Percentiles rank a stretch among this genome's conserved stretches.
Conservation (phyloP, 2,888 invertebrate species). For the Drosophila trichaetosa region DNA sequence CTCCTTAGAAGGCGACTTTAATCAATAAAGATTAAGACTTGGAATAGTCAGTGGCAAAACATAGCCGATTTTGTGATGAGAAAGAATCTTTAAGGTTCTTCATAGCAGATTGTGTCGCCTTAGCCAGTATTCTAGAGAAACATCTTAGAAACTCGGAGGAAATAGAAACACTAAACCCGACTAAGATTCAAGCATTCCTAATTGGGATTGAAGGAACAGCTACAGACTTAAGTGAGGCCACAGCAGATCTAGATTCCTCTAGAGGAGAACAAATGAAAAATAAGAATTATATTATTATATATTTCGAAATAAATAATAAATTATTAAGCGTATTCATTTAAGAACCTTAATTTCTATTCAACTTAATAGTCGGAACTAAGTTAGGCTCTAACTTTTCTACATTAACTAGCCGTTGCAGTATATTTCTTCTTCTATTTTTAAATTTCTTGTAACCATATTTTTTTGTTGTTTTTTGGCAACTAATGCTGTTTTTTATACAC, state of each 20-base stretch:
- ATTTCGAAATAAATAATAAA: not conserved
- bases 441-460: not conserved
- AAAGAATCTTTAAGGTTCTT: not conserved
- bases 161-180: not conserved
- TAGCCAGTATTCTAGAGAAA: not conserved
- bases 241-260: not conserved
- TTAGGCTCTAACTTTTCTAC: not conserved
- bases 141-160: not conserved
- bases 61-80: not conserved
- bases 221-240: not conserved
- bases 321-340: not conserved
- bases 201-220: not conserved
- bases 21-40: too few relatives aligned
- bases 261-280: not conserved
- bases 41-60: not conserved
- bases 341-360: not conserved
- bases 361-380: not conserved
- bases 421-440: not conserved
- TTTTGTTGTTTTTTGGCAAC: constrained; percentile 10
- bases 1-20: too few relatives aligned
- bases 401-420: not conserved
- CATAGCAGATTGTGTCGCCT: not conserved
- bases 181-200: not conserved
- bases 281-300: not conserved
- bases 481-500: constrained; percentile 29